phyloP scores from a whole-genome alignment of 2,113 vertebrate species.

The Cryptotis parvus region DNA sequence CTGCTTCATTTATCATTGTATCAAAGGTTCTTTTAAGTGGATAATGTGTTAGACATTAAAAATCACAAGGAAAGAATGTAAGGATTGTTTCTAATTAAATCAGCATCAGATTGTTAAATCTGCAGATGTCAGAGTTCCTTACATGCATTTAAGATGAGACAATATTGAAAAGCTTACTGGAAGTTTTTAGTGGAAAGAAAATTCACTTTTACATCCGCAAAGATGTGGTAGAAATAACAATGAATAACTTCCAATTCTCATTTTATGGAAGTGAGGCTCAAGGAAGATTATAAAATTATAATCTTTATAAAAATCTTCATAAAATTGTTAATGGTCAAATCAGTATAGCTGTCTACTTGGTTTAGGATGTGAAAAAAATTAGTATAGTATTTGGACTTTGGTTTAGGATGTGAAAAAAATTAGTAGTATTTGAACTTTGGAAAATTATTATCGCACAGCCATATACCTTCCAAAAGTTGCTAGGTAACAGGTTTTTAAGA shows the following conservation, averaged over 20 bases:
- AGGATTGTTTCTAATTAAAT: constrained; percentile 29
- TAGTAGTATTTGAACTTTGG: constrained; percentile 7
- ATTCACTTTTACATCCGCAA: constrained; percentile 43
- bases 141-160: constrained; percentile 39
- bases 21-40: neutral
- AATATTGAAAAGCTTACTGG: constrained; percentile 45
- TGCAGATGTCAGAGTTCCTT: constrained; percentile 14
- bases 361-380: neutral
- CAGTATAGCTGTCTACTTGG: neutral
- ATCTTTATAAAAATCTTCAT: too few species aligned
- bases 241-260: neutral
- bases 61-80: constrained; percentile 12
- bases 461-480: neutral
- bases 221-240: neutral
- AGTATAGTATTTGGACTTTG: neutral
- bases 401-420: neutral
- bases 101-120: constrained; percentile 36
- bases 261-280: constrained; percentile 16
- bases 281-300: too few species aligned
- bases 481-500: neutral
- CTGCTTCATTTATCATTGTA: constrained; percentile 28
- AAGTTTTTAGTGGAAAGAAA: constrained; percentile 21
- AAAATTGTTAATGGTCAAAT: constrained; percentile 9
- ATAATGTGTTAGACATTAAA: constrained; percentile 22
- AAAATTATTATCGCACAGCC: constrained; percentile 26